phyloP scores from a whole-genome alignment of 2,797 vertebrate species.

The Ataeniobius toweri region DNA sequence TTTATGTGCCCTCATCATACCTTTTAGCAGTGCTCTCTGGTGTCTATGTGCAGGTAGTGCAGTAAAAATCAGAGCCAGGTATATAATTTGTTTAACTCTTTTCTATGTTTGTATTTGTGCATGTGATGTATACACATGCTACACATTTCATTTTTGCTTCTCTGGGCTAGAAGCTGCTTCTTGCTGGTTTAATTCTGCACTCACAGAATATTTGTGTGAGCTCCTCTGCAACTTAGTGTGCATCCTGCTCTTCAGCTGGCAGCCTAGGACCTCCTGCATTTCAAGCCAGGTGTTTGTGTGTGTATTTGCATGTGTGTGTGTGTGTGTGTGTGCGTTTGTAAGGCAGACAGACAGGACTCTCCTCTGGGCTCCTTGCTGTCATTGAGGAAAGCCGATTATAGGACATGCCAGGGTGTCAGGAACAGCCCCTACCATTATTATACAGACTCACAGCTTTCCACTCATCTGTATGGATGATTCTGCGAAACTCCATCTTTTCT shows the following conservation, averaged over 20 bases:
- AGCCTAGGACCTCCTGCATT: conserved; percentile 41
- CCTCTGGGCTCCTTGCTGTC: conserved; percentile 63
- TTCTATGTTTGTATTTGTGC: conserved; percentile 1
- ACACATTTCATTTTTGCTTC: conserved; percentile 22
- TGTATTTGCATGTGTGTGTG: conserved; percentile 25
- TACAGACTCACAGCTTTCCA: conserved; percentile 63
- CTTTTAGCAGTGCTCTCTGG: conserved; percentile 18
- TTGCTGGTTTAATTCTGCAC: conserved; percentile 30
- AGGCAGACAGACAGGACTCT: conserved; percentile 50
- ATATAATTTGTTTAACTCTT: conserved; percentile 38
- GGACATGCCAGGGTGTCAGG: conserved; percentile 71
- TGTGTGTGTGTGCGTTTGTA: conserved; percentile 27
- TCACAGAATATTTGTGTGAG: conserved; percentile 37
- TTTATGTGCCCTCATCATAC: conserved; percentile 14
- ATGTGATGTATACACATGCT: conserved; percentile 14
- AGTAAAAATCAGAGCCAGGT: conserved; percentile 50
- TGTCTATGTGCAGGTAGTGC: conserved; percentile 42
- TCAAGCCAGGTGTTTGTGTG: conserved; percentile 55
- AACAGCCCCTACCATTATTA: conserved; percentile 61
- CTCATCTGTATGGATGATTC: conserved; percentile 67
- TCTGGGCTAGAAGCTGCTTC: conserved; percentile 30
- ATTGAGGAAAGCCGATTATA: conserved; percentile 73
- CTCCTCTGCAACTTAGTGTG: conserved; percentile 52
- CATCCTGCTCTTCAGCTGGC: conserved; percentile 63
- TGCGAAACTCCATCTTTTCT: conserved; percentile 43